A percentile compares a stretch with the other conserved stretches of the same genome.
These are phyloP conservation scores for Gallinago nigripennis DNA, from an alignment of 2,797 vertebrate species.

Conservation along the genomic window DNA sequence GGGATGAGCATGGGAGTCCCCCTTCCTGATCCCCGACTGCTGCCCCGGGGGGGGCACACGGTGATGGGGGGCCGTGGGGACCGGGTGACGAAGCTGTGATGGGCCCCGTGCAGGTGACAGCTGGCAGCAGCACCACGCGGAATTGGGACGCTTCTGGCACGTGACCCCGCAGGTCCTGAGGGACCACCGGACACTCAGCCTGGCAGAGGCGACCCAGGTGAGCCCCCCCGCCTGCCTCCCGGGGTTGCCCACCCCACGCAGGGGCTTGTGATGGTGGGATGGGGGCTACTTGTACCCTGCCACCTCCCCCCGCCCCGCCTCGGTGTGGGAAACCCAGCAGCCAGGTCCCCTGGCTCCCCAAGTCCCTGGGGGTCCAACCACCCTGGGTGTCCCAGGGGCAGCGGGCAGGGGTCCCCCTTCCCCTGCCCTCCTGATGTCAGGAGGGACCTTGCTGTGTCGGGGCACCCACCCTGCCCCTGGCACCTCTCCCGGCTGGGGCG, in stretches of 20 bases:
- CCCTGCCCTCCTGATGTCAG: not conserved
- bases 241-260: fast-evolving
- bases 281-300: not conserved
- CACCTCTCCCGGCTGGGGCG: not conserved
- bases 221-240: fast-evolving
- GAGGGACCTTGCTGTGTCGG: not conserved
- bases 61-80: not conserved
- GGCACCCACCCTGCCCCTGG: not conserved
- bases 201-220: slow-evolving; percentile 56
- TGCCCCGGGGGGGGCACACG: not conserved
- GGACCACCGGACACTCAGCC: not conserved
- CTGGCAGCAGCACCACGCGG: fast-evolving
- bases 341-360: not conserved
- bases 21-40: not conserved
- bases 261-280: not conserved
- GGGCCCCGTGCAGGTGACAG: not conserved
- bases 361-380: fast-evolving
- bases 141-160: not conserved
- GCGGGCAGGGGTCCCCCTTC: not conserved
- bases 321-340: fast-evolving
- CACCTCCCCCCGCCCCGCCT: not conserved
- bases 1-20: too few relatives aligned
- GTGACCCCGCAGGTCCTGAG: not conserved
- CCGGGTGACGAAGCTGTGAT: not conserved
- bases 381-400: too few relatives aligned